Base-by-base conservation (phyloP, 2,113 vertebrate genomes). In the Macrotus californicus region DNA sequence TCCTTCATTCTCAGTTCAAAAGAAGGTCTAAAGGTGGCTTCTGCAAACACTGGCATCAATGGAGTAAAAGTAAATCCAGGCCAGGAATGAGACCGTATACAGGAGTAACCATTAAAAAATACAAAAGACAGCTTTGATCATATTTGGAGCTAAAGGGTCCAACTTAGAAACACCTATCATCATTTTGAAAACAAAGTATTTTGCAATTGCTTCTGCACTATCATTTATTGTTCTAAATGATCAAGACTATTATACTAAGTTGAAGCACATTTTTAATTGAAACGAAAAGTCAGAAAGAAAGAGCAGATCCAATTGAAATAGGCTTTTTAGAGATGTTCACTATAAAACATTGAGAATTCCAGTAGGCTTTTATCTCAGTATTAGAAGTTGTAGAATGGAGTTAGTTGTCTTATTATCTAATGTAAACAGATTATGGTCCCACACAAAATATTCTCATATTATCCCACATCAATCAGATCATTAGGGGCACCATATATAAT, bases 1-100 rank as follows among this genome's bases (percentile, higher is more conserved):
- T 59, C 48, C 31, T 75, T 94, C 43, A 94, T 48, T 83, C 43
- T 89, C 39, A 83, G n/a, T 85, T 85, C 92, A 54, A 59, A 94
- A 89, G 29, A 61, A 93, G 22, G 31, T 77, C 43, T 91, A 91
- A 93, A 87, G 50, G 50, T 36, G 41, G 56, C 26, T 89, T 91
- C 31, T 94, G 16, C 19, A 89, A 76, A 87, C 16, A 59, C 24
- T 86, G 56, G 41, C 43, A 87, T 36, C 26, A 81, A 41, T 64
- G 11, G 8, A 41, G 13, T 83, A 5, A 89, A 75, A 93, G 34
- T 79, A 80, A 75, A 76, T 41, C 6, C 24, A 90, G 41, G 4
- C 16, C 24, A 83, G 31, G 31, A 34, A 87, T 82, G 69, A 75
- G 26, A 79, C 19, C 85, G 14, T 77, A 8, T 46, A 89, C n/a